Conservation (phyloP, 2,797 vertebrate genomes). For the Pseudopleuronectes americanus region DNA sequence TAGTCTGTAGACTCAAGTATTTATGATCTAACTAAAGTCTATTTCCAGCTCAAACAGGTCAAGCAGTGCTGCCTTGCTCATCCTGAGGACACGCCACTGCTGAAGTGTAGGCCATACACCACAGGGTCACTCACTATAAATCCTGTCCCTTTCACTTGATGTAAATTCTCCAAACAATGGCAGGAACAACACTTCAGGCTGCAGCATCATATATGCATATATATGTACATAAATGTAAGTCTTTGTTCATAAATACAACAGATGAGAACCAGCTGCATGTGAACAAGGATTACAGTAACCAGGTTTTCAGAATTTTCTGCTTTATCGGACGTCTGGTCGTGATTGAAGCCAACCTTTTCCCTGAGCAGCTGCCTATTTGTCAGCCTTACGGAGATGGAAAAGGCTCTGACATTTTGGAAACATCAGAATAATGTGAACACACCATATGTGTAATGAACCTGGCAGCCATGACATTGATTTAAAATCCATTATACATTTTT, state of each 20-base stretch:
- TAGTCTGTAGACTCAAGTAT: too few species aligned
- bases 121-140: neutral
- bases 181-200: neutral
- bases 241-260: neutral
- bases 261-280: neutral
- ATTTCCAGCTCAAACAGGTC: neutral
- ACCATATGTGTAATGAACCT: constrained; percentile 33
- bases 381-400: constrained; percentile 5
- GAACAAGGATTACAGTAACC: neutral
- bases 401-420: constrained; percentile 6
- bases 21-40: too few species aligned
- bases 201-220: neutral
- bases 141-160: neutral
- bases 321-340: too few species aligned
- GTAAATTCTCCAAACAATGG: neutral
- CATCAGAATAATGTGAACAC: constrained; percentile 24
- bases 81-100: neutral
- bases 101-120: too few species aligned
- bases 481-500: constrained; percentile 20
- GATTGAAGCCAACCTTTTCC: constrained; percentile 6
- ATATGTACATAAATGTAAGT: neutral
- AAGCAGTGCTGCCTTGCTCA: neutral
- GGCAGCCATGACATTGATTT: constrained; percentile 36
- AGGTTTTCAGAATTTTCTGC: neutral
- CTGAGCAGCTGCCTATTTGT: constrained; percentile 15